Evolutionary conservation across 1,140 invertebrate genomes (phyloP).

Genomic region (Chrysomallon squamiferum): DNA sequence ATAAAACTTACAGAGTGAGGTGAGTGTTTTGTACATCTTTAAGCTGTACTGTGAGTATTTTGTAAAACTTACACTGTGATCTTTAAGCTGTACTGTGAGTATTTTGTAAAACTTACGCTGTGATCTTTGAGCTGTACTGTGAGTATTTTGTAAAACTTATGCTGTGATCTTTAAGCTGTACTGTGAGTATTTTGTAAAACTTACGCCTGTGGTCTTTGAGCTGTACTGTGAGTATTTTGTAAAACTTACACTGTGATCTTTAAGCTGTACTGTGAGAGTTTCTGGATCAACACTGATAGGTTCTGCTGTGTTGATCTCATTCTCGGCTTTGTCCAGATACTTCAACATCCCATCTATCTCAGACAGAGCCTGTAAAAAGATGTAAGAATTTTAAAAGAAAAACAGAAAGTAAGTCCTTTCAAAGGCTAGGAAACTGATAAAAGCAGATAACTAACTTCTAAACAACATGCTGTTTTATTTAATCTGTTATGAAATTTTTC

Average conservation of each 20-base stretch:
- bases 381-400: not conserved
- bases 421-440: not conserved
- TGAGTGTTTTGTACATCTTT: too few relatives aligned
- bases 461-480: too few relatives aligned
- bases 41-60: too few relatives aligned
- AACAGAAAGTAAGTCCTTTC: not conserved
- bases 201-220: too few relatives aligned
- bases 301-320: conserved; percentile 85
- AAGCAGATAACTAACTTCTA: not conserved
- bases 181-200: conserved; percentile 83
- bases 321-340: conserved; percentile 89
- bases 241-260: conserved; percentile 79
- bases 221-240: too few relatives aligned
- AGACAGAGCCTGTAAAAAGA: conserved; percentile 48
- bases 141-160: conserved; percentile 71
- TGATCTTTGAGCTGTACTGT: conserved; percentile 92
- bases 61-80: too few relatives aligned
- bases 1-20: conserved; percentile 74
- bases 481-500: too few relatives aligned
- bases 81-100: too few relatives aligned
- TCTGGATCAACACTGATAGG: conserved; percentile 89
- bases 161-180: conserved; percentile 92
- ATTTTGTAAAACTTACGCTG: conserved; percentile 66
- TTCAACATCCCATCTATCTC: conserved; percentile 75
- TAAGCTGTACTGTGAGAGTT: conserved; percentile 86